phyloP scores from a whole-genome alignment of 1,140 invertebrate species.

The Zaprionus davidi region DNA sequence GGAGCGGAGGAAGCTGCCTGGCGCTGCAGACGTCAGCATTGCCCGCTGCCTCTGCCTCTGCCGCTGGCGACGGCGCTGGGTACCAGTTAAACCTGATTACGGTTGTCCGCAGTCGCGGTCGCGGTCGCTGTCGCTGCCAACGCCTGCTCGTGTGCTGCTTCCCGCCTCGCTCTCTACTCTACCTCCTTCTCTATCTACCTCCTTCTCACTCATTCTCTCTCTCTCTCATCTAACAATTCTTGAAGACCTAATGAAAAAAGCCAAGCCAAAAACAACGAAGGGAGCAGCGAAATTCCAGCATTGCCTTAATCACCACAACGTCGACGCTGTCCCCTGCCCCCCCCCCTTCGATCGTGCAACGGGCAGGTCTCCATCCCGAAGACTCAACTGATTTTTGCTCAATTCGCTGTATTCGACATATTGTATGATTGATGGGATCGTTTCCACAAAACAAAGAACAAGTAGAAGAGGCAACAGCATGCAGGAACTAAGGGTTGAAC shows the following conservation, averaged over 20 bases:
- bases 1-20: slow-evolving; percentile 45
- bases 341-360: not conserved
- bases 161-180: not conserved
- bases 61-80: slow-evolving; percentile 39
- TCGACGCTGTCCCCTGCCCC: not conserved
- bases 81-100: slow-evolving; percentile 81
- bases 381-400: slow-evolving; percentile 49
- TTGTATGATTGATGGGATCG: slow-evolving; percentile 55
- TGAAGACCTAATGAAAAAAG: slow-evolving; percentile 51
- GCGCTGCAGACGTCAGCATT: slow-evolving; percentile 46
- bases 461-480: not conserved
- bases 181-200: not conserved
- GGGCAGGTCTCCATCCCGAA: slow-evolving; percentile 12
- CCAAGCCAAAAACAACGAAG: slow-evolving; percentile 60
- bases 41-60: slow-evolving; percentile 4
- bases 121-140: slow-evolving; percentile 12
- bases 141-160: not conserved
- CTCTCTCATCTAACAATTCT: slow-evolving; percentile 67
- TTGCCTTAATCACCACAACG: slow-evolving; percentile 61
- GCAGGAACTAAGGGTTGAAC: slow-evolving; percentile 14
- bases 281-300: slow-evolving; percentile 54
- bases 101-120: slow-evolving; percentile 41
- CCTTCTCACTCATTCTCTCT: not conserved
- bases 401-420: slow-evolving; percentile 34
- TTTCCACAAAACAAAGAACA: slow-evolving; percentile 34